These are phyloP conservation scores for Tursiops truncatus DNA, from an alignment of 2,113 vertebrate genomes.

Conservation along the genomic window DNA sequence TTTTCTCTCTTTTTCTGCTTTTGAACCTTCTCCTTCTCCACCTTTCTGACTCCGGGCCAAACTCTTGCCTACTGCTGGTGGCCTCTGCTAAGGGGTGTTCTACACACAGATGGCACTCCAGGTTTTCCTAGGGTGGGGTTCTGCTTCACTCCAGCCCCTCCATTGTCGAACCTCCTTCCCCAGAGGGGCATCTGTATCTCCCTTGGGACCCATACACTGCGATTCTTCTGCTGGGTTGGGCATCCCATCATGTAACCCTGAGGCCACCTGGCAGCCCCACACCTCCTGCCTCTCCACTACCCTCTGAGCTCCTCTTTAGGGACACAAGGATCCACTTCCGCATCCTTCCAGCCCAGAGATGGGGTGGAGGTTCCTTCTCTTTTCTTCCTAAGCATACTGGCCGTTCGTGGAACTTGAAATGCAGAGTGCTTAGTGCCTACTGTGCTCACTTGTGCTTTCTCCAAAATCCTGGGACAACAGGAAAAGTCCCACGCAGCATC, in stretches of 20 bases:
- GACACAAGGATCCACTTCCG: background rate
- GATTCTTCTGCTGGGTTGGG: background rate
- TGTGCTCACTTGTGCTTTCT: background rate
- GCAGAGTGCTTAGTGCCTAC: background rate
- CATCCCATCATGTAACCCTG: background rate
- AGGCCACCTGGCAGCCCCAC: background rate
- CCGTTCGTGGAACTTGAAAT: background rate
- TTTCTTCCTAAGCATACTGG: background rate
- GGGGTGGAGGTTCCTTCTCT: background rate
- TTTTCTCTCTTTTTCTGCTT: background rate
- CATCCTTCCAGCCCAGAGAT: background rate
- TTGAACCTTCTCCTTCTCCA: background rate
- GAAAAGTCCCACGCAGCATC: background rate
- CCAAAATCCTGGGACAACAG: background rate
- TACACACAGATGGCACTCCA: background rate
- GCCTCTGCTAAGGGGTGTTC: background rate
- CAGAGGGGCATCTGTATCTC: background rate
- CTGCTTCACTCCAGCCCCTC: background rate
- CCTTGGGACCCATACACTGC: accelerated
- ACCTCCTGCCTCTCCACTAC: background rate
- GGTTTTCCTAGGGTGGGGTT: background rate
- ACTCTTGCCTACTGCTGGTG: background rate
- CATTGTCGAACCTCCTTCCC: background rate
- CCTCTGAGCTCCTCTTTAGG: background rate
- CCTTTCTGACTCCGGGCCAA: background rate